Percentiles rank a stretch among this genome's conserved stretches.
Conservation (phyloP, 2,797 vertebrate genomes). For the Pseudomugil gertrudae region DNA sequence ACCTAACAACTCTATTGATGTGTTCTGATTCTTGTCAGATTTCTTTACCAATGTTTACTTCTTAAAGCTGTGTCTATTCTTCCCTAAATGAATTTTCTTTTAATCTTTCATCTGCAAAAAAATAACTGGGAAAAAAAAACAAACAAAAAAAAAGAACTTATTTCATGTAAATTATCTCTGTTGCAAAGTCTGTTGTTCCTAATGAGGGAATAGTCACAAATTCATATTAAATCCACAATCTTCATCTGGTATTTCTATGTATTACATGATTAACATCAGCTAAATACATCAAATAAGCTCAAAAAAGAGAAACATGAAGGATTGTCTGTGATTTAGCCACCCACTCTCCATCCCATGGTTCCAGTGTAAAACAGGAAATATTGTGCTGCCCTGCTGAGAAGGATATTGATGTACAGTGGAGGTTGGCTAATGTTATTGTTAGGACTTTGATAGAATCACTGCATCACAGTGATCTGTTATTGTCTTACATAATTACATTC, state of each 20-base stretch:
- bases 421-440: slow-evolving; percentile 43
- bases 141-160: too few relatives aligned
- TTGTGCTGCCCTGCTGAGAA: slow-evolving; percentile 23
- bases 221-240: too few relatives aligned
- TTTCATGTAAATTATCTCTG: too few relatives aligned
- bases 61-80: too few relatives aligned
- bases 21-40: too few relatives aligned
- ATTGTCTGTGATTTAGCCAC: slow-evolving; percentile 19
- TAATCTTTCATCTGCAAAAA: too few relatives aligned
- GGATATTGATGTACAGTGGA: slow-evolving; percentile 39
- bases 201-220: too few relatives aligned
- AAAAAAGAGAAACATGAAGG: slow-evolving; percentile 1
- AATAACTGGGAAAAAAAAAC: too few relatives aligned
- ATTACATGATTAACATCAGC: too few relatives aligned
- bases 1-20: not conserved
- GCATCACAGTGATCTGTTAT: slow-evolving; percentile 37
- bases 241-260: too few relatives aligned
- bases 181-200: too few relatives aligned
- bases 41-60: not conserved
- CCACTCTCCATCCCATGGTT: slow-evolving; percentile 11
- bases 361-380: slow-evolving; percentile 24
- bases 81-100: too few relatives aligned
- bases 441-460: slow-evolving; percentile 50
- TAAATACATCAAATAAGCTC: not conserved
- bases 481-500: slow-evolving; percentile 52